These are phyloP conservation scores for Ferdinandea cuprea DNA, from an alignment of 2,888 invertebrate species.

Conservation along the genomic window DNA sequence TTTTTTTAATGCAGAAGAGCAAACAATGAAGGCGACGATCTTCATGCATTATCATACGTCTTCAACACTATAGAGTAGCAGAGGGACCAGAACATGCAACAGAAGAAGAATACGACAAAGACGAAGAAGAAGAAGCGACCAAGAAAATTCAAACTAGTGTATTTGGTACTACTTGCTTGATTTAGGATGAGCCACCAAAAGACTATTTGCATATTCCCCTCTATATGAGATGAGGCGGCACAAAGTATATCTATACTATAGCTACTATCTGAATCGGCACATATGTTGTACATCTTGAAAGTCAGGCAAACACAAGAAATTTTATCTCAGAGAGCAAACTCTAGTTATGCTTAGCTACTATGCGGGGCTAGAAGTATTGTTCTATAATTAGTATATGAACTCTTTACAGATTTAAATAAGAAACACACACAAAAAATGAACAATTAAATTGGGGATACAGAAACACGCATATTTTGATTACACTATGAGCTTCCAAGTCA, in stretches of 20 bases:
- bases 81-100: not conserved
- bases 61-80: slow-evolving; percentile 15
- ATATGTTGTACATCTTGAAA: not conserved
- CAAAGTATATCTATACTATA: not conserved
- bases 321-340: not conserved
- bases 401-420: slow-evolving; percentile 8
- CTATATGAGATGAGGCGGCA: slow-evolving; percentile 3
- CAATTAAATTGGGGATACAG: not conserved
- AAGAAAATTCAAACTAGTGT: not conserved
- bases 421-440: not conserved
- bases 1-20: slow-evolving; percentile 13
- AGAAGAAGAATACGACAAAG: not conserved
- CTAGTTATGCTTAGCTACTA: slow-evolving; percentile 23
- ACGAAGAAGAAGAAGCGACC: not conserved
- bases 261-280: not conserved
- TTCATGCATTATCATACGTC: slow-evolving; percentile 48
- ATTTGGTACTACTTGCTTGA: slow-evolving; percentile 12
- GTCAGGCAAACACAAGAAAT: not conserved
- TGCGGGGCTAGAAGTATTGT: slow-evolving; percentile 6
- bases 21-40: slow-evolving; percentile 42
- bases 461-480: slow-evolving; percentile 19
- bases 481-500: slow-evolving; percentile 12
- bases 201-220: slow-evolving; percentile 28
- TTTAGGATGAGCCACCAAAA: slow-evolving; percentile 18
- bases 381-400: slow-evolving; percentile 29